Evolutionary conservation across 2,113 vertebrate genomes (phyloP).

Genomic region (Grallaria varia): DNA sequence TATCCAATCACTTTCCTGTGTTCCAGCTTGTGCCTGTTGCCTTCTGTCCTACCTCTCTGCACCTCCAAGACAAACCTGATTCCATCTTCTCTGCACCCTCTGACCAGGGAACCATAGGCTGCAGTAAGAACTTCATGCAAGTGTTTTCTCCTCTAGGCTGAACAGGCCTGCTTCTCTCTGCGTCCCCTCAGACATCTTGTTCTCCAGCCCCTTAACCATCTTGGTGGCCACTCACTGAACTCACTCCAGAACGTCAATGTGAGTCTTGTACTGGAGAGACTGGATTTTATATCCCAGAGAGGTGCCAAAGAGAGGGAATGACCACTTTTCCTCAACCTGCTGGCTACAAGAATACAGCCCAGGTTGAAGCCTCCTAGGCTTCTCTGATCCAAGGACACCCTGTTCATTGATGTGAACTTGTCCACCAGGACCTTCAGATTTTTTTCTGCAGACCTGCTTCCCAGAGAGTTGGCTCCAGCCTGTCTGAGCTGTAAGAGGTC

Average conservation of each 20-base stretch:
- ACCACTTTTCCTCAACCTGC: not conserved
- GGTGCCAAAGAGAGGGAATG: not conserved
- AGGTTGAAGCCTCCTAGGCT: not conserved
- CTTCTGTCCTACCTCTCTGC: not conserved
- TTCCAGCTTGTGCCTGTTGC: not conserved
- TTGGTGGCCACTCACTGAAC: not conserved
- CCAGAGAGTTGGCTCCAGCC: not conserved
- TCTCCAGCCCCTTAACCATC: not conserved
- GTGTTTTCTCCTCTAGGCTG: not conserved
- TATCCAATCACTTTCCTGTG: not conserved
- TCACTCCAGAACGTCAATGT: not conserved
- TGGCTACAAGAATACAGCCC: not conserved
- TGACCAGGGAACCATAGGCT: not conserved
- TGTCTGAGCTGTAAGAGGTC: not conserved
- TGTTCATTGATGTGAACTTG: not conserved
- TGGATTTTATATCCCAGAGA: not conserved
- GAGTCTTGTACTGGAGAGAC: not conserved
- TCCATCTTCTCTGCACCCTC: not conserved
- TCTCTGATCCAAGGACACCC: not conserved
- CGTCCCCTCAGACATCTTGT: not conserved
- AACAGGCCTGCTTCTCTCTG: not conserved
- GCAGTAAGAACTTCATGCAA: not conserved
- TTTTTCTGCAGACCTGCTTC: not conserved
- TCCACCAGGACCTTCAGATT: not conserved
- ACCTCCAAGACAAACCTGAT: not conserved